Conservation (phyloP, 2,888 invertebrate genomes). For the Calameuta filiformis region DNA sequence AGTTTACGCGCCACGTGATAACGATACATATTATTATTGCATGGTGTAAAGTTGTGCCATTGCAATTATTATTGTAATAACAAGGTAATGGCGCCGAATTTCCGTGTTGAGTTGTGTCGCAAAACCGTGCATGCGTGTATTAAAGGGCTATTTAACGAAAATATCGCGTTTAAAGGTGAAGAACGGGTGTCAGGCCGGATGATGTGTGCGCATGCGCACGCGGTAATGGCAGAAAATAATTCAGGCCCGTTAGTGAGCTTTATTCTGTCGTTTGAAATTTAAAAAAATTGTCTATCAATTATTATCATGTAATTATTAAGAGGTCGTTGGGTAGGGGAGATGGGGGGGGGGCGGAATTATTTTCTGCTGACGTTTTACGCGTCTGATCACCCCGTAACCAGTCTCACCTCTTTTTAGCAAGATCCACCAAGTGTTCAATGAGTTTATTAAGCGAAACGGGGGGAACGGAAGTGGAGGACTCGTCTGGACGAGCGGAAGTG, state of each 20-base stretch:
- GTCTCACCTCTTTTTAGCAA: slow-evolving; percentile 12
- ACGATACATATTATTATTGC: background rate
- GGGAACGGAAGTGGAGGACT: slow-evolving; percentile 11
- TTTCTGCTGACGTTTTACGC: background rate
- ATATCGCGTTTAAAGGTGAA: background rate
- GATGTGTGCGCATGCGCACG: background rate
- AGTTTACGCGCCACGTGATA: background rate
- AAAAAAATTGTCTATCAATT: background rate
- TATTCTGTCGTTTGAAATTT: background rate
- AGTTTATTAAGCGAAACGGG: slow-evolving; percentile 37
- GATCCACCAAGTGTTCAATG: slow-evolving; percentile 62
- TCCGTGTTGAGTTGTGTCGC: slow-evolving; percentile 17
- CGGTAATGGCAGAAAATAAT: background rate
- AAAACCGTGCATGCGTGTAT: slow-evolving; percentile 7
- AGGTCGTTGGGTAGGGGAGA: too few species aligned
- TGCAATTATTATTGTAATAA: slow-evolving; percentile 37
- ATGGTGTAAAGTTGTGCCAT: slow-evolving; percentile 44
- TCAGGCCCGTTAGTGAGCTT: background rate
- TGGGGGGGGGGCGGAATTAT: background rate
- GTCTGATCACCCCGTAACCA: background rate
- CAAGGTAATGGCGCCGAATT: slow-evolving; percentile 28
- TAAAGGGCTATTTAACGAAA: background rate
- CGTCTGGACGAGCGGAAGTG: background rate
- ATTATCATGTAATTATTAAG: background rate
- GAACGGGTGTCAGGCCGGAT: background rate